phyloP scores from a whole-genome alignment of 1,140 invertebrate genomes.

The Drosophila micromelanica region DNA sequence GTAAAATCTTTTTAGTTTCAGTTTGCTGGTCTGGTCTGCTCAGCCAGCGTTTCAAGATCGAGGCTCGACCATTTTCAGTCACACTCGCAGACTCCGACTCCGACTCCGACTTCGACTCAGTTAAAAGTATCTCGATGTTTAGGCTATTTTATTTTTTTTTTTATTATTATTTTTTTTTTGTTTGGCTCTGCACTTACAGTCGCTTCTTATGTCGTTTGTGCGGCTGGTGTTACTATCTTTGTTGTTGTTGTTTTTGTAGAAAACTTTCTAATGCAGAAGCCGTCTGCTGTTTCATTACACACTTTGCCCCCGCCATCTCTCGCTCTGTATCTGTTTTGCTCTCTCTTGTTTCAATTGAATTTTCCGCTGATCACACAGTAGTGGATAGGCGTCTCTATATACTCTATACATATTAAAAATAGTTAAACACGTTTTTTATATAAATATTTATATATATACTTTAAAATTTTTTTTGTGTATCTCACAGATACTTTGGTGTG shows the following conservation, averaged over 20 bases:
- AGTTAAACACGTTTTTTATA: no score
- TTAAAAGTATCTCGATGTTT: conserved; percentile 52
- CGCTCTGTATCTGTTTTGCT: conserved; percentile 9
- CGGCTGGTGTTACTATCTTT: conserved; percentile 22
- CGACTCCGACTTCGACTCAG: conserved; percentile 11
- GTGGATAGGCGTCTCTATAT: conserved; percentile 61
- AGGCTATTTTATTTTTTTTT: conserved; percentile 32
- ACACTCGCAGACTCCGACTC: conserved; percentile 1
- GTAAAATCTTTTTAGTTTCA: conserved; percentile 26
- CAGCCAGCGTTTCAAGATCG: conserved; percentile 69
- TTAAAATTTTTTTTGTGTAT: no score
- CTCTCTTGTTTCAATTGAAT: conserved; percentile 63
- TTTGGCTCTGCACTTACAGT: conserved; percentile 63
- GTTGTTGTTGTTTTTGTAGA: conserved; percentile 42
- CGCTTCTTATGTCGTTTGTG: conserved; percentile 61
- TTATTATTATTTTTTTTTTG: no score
- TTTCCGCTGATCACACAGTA: conserved; percentile 44
- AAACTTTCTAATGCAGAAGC: conserved; percentile 82
- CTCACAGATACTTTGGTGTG: no score
- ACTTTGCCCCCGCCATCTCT: conserved; percentile 26
- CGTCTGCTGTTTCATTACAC: conserved; percentile 49
- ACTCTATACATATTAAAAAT: not conserved
- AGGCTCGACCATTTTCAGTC: conserved; percentile 46
- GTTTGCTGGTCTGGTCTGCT: conserved; percentile 30
- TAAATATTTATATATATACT: no score